Evolutionary conservation across 2,888 invertebrate species (phyloP), one percentile per base, ranked within the genome.

Genomic region (Cheilosia vernalis): DNA sequence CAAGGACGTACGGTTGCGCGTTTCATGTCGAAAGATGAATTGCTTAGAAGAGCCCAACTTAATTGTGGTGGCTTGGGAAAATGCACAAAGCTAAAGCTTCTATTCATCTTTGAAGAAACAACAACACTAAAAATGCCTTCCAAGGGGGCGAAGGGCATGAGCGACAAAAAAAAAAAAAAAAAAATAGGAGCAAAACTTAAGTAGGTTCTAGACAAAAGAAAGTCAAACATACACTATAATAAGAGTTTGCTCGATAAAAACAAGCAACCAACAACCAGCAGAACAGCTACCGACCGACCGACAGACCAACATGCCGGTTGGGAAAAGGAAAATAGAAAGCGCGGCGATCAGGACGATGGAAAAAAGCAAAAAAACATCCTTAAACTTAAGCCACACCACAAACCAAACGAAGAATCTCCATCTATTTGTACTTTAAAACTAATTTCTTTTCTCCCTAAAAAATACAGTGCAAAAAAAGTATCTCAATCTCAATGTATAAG

Each of bases 361-460:
- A 37, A 51, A 47, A 58, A 37, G 27, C 53, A 17, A 53, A 37
- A 7, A 58, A 4, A 19, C 21, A 37, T 24, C 7, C 33, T 13
- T 30, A 44, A 42, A 21, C 10, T 51, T 40, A 44, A 80, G 47
- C 64, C 64, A 53, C 19, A 70, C 69, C 79, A 64, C 84, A 80
- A 60, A 84, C 80, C 80, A 66, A 74, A 80, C 74, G 74, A 60
- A 66, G 60, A 53, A 70, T 80, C 69, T 60, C 64, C 80, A 80
- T 84, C 80, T 80, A 80, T 84, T 80, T 84, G 74, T 80, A 69
- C 64, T 79, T 84, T 80, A 74, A 84, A 84, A 84, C 84, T 74
- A 84, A 84, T 84, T 84, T 84, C 74, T 53, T 60, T 74, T 84
- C 53, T 69, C 19, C 69, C 80, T 61, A 51, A 61, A 49, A 49